Conservation (phyloP, 1,140 invertebrate genomes). For the Papilio xuthus region DNA sequence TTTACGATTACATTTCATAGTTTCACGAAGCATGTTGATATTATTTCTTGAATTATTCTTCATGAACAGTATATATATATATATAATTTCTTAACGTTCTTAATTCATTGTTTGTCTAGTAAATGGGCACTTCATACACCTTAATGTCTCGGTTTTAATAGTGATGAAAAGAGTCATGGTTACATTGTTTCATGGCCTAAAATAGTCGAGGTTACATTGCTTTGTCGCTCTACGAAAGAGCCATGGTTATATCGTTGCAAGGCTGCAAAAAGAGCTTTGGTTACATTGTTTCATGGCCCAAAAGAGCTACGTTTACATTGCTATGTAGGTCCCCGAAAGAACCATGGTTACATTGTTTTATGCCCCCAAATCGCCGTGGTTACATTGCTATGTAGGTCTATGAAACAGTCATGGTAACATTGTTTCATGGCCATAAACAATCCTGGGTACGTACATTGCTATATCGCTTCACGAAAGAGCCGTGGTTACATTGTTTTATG, state of each 20-base stretch:
- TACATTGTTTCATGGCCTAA: background rate
- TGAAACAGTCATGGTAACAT: constrained; percentile 23
- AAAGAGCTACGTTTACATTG: constrained; percentile 38
- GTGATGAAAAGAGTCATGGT: too few species aligned
- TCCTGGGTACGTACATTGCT: constrained; percentile 37
- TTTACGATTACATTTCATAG: too few species aligned
- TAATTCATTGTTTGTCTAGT: too few species aligned
- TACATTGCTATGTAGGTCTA: constrained; percentile 28
- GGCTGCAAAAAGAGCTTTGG: constrained; percentile 24
- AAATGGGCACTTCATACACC: too few species aligned
- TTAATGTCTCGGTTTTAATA: too few species aligned
- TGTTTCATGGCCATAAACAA: constrained; percentile 37
- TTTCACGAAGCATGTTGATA: too few species aligned
- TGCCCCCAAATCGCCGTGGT: constrained; percentile 16
- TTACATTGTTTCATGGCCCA: constrained; percentile 29
- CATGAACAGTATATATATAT: too few species aligned
- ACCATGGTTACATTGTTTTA: background rate
- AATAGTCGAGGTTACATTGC: background rate
- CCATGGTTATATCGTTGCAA: constrained; percentile 28
- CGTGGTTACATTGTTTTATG: background rate
- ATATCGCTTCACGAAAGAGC: constrained; percentile 21
- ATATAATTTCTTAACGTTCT: too few species aligned
- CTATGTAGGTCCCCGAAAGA: constrained; percentile 28
- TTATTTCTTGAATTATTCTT: too few species aligned
- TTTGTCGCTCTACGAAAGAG: constrained; percentile 17